Base-by-base conservation (phyloP, 2,888 invertebrate species). In the Philaethria dido region DNA sequence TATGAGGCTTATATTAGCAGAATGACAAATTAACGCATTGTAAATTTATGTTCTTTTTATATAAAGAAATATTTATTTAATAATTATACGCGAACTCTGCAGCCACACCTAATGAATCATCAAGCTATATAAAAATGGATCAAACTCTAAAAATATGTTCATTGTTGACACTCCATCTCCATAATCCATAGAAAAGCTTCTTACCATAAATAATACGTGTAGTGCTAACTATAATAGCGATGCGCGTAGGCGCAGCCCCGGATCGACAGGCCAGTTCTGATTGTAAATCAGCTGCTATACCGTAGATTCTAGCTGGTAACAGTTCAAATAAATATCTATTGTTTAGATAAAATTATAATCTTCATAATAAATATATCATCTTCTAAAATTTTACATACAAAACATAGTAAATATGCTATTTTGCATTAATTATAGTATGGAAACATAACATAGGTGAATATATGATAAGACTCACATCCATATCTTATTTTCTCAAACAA, bases 171-270 rank as follows among this genome's bases (percentile, higher is more conserved):
- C 86, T 80, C 80, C 80, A 88, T 84, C 88, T 85, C 84, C 86
- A 86, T 92, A 92, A 92, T 90, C 92, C 90, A 84, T 82, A 80
- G 78, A 80, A 87, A 90, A 92, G 89, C 92, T 90, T 84, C 92
- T 92, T 92, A 92, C 88, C 89, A 92, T 92, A 92, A 92, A 92
- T 92, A 92, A 92, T 89, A 82, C 88, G 85, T 89, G 91, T 92
- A 86, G 86, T 77, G 84, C 85, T 85, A 86, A 88, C 86, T 86
- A 86, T 89, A 87, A 90, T 87, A 85, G 85, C 81, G 78, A 76
- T 74, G 76, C 81, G 90, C 89, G 90, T 91, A 84, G 91, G 92
- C 88, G 89, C 84, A 82, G 76, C 82, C 80, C 77, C 81, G 85
- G 88, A 91, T 90, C 92, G 89, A 89, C 89, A 88, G 85, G 75